Percentiles rank a stretch among this genome's conserved stretches.
Conservation (phyloP, 2,113 vertebrate species). For the Phaethon lepturus region DNA sequence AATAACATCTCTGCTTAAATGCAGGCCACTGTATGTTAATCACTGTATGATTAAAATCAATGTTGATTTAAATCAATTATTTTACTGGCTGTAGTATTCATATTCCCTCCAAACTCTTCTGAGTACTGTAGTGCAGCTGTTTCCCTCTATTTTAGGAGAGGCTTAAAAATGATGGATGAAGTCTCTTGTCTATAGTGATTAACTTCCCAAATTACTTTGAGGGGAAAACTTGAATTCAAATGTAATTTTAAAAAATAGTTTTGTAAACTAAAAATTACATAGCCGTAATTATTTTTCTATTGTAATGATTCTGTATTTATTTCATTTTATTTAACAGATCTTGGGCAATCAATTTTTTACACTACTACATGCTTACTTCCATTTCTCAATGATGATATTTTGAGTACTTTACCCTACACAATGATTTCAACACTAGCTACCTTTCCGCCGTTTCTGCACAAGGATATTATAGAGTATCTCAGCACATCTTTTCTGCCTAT, state of each 20-base stretch:
- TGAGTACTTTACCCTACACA: constrained; percentile 99
- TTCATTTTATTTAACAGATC: constrained; percentile 88
- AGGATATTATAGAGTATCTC: constrained; percentile 99
- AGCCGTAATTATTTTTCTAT: neutral
- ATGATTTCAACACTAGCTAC: constrained; percentile 99
- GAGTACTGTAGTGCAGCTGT: neutral
- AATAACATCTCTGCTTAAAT: neutral
- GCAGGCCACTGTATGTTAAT: neutral
- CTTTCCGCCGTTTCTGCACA: constrained; percentile 98
- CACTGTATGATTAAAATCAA: neutral
- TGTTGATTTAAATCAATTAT: neutral
- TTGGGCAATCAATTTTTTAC: constrained; percentile 99
- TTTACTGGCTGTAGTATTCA: neutral
- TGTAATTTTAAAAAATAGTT: neutral
- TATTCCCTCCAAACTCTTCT: neutral
- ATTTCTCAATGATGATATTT: constrained; percentile 98
- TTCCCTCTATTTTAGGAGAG: neutral
- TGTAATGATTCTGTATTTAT: constrained; percentile 61
- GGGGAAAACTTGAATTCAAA: neutral
- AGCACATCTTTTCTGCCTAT: constrained; percentile 99
- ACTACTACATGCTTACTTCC: constrained; percentile 98
- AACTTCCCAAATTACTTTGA: neutral
- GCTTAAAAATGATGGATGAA: neutral
- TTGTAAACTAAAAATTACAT: neutral
- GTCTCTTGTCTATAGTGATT: neutral